Base-by-base conservation (phyloP, 2,797 vertebrate genomes). In the Cirrhinus mrigala region DNA sequence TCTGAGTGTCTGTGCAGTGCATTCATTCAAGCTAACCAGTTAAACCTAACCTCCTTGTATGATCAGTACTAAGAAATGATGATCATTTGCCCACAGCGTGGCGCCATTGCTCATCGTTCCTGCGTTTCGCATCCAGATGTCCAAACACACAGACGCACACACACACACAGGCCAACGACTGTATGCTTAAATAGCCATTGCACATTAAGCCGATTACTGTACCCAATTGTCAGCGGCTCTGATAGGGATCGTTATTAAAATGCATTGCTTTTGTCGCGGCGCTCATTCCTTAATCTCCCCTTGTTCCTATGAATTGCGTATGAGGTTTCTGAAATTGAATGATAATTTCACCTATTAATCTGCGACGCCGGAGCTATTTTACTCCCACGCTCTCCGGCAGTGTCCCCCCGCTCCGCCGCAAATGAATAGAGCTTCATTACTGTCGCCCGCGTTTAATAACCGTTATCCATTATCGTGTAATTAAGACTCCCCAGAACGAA, bases 261-360 rank as follows among this genome's bases (percentile, higher is more conserved):
- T 95, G 94, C 95, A 96, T 95, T 95, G 94, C 96, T 97, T 97
- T 97, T 96, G 95, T 97, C 94, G 91, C 95, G 93, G 93, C 95
- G 92, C 95, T 96, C 95, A 91, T 95, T 96, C 97, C 93, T 97
- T 98, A 97, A 98, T 97, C 97, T 97, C 94, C 94, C 93, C 96
- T 96, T 97, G 96, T 97, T 98, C 96, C 96, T 96, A 85, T 96
- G 96, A 97, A 97, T 97, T 97, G 96, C 96, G 94, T 96, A 97
- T 98, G 97, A 97, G 97, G 96, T 97, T 98, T 97, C 96, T 96
- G 96, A 97, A 98, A 98, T 97, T 97, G 96, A 98, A 99, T 98
- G 97, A 98, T 99, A 98, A 98, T 99, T 98, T 98, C 94, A 97
- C 96, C 96, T 96, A 97, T 99, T 98, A 98, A 98, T 99, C 97